Conservation (phyloP, 2,797 vertebrate genomes). For the Enteromius radiatus region DNA sequence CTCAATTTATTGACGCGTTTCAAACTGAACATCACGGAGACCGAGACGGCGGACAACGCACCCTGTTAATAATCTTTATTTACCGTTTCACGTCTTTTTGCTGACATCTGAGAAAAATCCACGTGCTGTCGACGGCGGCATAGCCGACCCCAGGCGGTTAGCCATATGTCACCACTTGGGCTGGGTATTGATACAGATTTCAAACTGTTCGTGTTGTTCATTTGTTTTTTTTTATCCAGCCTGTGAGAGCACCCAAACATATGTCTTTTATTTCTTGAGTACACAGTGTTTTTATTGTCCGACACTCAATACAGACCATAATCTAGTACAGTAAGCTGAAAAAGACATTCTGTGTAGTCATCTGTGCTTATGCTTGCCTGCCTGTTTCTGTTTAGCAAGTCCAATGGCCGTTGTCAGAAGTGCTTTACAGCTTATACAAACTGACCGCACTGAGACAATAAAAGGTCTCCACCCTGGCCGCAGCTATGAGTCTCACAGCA, state of each 20-base stretch:
- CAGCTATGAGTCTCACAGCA: slow-evolving; percentile 76
- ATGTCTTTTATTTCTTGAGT: not conserved
- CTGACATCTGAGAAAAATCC: too few species aligned
- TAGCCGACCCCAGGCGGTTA: too few species aligned
- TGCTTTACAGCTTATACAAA: slow-evolving; percentile 64
- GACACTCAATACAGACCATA: not conserved
- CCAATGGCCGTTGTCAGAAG: slow-evolving; percentile 61
- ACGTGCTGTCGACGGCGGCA: too few species aligned
- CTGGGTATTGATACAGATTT: slow-evolving; percentile 1
- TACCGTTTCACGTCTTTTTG: too few species aligned
- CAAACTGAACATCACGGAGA: too few species aligned
- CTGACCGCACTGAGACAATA: slow-evolving; percentile 71
- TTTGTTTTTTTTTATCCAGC: slow-evolving; percentile 1
- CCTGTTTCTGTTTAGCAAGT: slow-evolving; percentile 50
- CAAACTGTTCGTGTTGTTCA: not conserved
- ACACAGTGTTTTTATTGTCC: slow-evolving; percentile 1
- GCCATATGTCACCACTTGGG: not conserved
- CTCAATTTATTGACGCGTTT: too few species aligned
- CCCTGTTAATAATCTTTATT: too few species aligned
- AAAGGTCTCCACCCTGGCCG: slow-evolving; percentile 73
- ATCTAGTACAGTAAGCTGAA: slow-evolving; percentile 2
- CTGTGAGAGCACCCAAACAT: not conserved
- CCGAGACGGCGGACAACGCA: too few species aligned
- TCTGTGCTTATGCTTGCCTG: slow-evolving; percentile 36
- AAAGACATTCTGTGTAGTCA: slow-evolving; percentile 48